These are phyloP conservation scores for Callocephalon fimbriatum DNA, from an alignment of 2,113 vertebrate species.

Conservation along the genomic window DNA sequence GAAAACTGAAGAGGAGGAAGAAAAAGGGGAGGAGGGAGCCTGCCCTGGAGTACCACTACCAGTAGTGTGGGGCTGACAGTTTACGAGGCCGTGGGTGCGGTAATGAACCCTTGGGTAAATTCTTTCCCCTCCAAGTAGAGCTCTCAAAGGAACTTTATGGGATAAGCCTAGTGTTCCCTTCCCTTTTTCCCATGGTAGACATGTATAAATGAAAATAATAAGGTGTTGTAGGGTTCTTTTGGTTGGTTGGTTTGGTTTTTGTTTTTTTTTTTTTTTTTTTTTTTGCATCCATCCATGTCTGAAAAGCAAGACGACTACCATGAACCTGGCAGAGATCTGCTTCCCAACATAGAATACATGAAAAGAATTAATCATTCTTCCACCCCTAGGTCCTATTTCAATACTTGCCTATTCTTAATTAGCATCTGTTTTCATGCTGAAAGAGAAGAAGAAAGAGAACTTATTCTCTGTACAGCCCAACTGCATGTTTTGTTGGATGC, in stretches of 20 bases:
- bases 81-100: fast-evolving
- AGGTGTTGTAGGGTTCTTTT: not conserved
- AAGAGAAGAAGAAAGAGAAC: not conserved
- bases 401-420: not conserved
- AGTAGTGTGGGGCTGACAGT: not conserved
- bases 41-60: not conserved
- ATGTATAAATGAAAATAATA: not conserved
- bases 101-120: not conserved
- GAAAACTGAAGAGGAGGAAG: not conserved
- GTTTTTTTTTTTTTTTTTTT: not conserved
- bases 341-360: not conserved
- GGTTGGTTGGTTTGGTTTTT: not conserved
- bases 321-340: not conserved
- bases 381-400: not conserved
- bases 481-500: not conserved
- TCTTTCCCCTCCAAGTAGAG: not conserved
- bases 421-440: not conserved
- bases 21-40: not conserved
- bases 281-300: not conserved
- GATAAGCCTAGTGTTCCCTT: fast-evolving
- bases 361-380: not conserved
- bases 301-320: not conserved
- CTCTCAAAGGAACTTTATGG: fast-evolving
- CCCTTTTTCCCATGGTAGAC: not conserved
- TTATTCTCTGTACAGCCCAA: not conserved